phyloP scores from a whole-genome alignment of 2,113 vertebrate genomes.

The Tachysurus fulvidraco region DNA sequence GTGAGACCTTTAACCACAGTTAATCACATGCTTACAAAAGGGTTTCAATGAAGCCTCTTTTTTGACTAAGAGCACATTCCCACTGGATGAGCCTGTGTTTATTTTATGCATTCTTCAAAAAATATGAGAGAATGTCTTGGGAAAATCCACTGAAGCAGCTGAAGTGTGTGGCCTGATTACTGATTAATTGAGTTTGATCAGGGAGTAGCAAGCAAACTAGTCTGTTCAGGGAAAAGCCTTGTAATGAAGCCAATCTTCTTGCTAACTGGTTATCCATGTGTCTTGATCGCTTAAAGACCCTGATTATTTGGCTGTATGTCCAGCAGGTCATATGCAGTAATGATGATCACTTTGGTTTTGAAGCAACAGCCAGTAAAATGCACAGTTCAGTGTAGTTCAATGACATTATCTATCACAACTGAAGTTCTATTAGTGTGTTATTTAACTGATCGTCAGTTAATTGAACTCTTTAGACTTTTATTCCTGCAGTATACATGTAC shows the following conservation, averaged over 20 bases:
- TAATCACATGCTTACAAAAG: slow-evolving; percentile 27
- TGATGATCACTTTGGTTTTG: not conserved
- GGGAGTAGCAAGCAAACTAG: slow-evolving; percentile 17
- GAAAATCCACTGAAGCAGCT: not conserved
- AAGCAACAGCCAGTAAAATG: not conserved
- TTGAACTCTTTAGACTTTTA: not conserved
- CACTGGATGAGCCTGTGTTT: slow-evolving; percentile 27
- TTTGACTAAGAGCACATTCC: slow-evolving; percentile 19
- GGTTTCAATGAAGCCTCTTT: slow-evolving; percentile 2
- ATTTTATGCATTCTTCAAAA: slow-evolving; percentile 26
- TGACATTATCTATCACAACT: not conserved
- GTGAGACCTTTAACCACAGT: not conserved
- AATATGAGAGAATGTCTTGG: slow-evolving; percentile 3
- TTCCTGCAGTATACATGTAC: not conserved
- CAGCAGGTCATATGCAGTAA: not conserved
- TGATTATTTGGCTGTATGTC: not conserved
- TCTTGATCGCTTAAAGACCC: not conserved
- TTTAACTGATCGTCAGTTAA: not conserved
- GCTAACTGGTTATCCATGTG: slow-evolving; percentile 47
- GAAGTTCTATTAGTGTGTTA: not conserved
- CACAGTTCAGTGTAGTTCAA: not conserved
- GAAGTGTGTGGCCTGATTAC: not conserved
- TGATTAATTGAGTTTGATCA: slow-evolving; percentile 47
- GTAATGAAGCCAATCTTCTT: slow-evolving; percentile 15
- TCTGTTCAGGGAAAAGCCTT: slow-evolving; percentile 20